A percentile compares a stretch with the other conserved stretches of the same genome.
phyloP scores from a whole-genome alignment of 2,797 vertebrate species.

The Anniella stebbinsi region DNA sequence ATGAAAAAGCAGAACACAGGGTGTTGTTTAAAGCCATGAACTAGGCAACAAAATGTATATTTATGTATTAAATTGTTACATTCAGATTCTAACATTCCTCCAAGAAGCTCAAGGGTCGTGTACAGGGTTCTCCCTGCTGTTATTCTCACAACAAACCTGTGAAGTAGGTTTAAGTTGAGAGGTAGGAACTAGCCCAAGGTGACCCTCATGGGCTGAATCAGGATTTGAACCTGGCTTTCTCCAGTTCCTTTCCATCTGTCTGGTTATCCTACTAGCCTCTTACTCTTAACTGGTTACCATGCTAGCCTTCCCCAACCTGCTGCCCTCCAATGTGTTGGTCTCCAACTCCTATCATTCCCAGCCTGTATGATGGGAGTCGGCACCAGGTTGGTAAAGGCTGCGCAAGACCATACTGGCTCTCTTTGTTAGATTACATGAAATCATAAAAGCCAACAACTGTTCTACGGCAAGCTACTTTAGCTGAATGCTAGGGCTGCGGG shows the following conservation, averaged over 20 bases:
- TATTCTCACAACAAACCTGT: no score
- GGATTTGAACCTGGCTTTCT: background rate
- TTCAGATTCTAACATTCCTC: no score
- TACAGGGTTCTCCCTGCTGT: no score
- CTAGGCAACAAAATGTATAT: background rate
- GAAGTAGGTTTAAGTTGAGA: no score
- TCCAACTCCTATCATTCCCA: no score
- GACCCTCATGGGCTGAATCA: no score
- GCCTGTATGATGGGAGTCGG: no score
- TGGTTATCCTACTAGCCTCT: background rate
- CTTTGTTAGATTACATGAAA: background rate
- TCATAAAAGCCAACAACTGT: background rate
- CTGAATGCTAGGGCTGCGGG: background rate
- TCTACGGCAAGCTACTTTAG: background rate
- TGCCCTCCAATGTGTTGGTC: no score
- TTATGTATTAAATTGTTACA: background rate
- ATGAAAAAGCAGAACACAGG: background rate
- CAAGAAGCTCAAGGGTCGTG: no score
- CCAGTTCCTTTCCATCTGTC: no score
- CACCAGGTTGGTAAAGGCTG: no score
- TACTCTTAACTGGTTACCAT: background rate
- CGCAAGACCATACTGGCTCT: background rate
- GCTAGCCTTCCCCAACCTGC: no score
- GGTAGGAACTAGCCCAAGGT: background rate
- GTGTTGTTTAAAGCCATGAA: background rate